A percentile compares a stretch with the other conserved stretches of the same genome.
These are phyloP conservation scores for Amphiprion clarkii DNA, from an alignment of 2,797 vertebrate species.

Conservation along the genomic window DNA sequence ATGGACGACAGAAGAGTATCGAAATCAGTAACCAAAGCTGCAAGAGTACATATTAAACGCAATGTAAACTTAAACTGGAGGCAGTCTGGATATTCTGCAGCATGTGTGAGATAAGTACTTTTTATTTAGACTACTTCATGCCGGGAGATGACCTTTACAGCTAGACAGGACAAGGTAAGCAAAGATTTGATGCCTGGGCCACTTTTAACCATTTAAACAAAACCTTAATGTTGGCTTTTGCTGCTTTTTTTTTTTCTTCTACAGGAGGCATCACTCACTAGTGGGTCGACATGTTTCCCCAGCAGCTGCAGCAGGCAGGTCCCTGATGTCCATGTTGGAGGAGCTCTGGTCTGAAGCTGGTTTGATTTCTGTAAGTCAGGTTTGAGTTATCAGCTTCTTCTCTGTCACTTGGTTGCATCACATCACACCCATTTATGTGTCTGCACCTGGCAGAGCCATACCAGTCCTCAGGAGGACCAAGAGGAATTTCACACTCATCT, in stretches of 20 bases:
- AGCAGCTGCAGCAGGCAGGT: neutral
- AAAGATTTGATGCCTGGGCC: neutral
- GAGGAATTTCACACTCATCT: constrained; percentile 64
- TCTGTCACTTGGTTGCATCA: neutral
- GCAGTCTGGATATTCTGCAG: neutral
- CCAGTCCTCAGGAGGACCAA: constrained; percentile 5
- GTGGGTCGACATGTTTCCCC: neutral
- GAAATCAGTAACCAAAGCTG: neutral
- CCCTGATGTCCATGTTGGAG: neutral
- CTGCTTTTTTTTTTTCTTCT: neutral
- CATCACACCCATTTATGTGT: constrained; percentile 30
- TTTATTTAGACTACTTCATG: neutral
- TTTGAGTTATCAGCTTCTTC: neutral
- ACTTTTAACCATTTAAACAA: neutral
- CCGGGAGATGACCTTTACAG: neutral
- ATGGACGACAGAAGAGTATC: neutral
- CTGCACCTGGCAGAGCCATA: constrained; percentile 38
- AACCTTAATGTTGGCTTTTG: neutral
- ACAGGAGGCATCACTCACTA: neutral
- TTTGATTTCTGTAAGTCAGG: neutral
- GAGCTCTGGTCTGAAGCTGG: neutral
- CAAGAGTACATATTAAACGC: neutral
- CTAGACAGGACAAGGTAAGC: neutral
- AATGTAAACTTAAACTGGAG: neutral
- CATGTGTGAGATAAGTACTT: neutral